phyloP scores from a whole-genome alignment of 92 coral and sea anemone genomes.

The Nematostella vectensis region DNA sequence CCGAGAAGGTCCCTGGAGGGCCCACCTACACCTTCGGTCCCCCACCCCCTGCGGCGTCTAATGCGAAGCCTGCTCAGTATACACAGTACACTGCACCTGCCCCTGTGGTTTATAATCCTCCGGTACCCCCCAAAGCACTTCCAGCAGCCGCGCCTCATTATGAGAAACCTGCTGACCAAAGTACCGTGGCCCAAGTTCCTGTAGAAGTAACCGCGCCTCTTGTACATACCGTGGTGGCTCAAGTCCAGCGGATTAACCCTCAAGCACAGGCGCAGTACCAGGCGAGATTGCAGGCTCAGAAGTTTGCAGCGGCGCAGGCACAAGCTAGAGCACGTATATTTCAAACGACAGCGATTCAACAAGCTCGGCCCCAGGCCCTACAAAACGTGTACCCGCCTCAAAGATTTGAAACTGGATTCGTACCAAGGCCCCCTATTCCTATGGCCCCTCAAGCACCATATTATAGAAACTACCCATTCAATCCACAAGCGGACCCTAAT shows the following conservation, averaged over 20 bases:
- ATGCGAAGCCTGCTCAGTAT: slow-evolving; percentile 12
- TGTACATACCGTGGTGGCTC: slow-evolving; percentile 20
- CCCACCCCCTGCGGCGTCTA: slow-evolving; percentile 31
- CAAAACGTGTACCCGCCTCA: slow-evolving; percentile 29
- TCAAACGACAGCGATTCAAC: slow-evolving; percentile 16
- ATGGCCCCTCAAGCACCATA: slow-evolving; percentile 10
- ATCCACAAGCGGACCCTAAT: slow-evolving; percentile 5
- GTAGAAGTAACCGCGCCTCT: slow-evolving; percentile 6
- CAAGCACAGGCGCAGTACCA: slow-evolving; percentile 16
- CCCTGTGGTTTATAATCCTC: slow-evolving; percentile 4
- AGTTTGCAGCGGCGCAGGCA: slow-evolving; percentile 21
- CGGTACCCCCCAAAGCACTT: slow-evolving; percentile 11
- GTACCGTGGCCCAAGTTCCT: slow-evolving; percentile 15
- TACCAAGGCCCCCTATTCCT: slow-evolving; percentile 16
- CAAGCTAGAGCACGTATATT: slow-evolving; percentile 9
- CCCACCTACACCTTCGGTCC: slow-evolving; percentile 85
- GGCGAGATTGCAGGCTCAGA: slow-evolving; percentile 29
- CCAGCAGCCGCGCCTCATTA: slow-evolving; percentile 23
- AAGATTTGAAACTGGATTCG: slow-evolving; percentile 11
- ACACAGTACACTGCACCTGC: slow-evolving; percentile 5
- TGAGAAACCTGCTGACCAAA: slow-evolving; percentile 13
- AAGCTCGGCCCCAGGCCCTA: slow-evolving; percentile 20
- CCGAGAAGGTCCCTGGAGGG: slow-evolving; percentile 59
- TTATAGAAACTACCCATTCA: slow-evolving; percentile 11
- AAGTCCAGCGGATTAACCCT: slow-evolving; percentile 23